These are phyloP conservation scores for Sebastes iracundus DNA, from an alignment of 2,797 vertebrate genomes.

Conservation along the genomic window DNA sequence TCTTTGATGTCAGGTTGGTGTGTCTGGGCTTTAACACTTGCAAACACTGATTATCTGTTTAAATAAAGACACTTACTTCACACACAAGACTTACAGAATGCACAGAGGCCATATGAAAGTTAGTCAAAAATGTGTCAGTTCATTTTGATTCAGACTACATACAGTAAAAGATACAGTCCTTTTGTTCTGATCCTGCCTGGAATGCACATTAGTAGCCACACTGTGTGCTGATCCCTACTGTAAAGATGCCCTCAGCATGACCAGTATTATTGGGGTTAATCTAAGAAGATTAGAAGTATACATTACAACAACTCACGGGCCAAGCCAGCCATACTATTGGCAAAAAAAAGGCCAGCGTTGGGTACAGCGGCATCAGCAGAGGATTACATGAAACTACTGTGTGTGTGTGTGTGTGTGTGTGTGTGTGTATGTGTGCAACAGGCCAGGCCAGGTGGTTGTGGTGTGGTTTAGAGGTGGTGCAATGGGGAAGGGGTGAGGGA, in stretches of 20 bases:
- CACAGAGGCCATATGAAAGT: background rate
- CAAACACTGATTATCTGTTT: background rate
- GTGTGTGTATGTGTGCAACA: background rate
- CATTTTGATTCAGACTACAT: background rate
- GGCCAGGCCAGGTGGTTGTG: conserved; percentile 11
- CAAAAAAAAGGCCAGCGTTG: conserved; percentile 44
- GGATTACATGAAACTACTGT: conserved; percentile 40
- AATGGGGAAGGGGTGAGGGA: background rate
- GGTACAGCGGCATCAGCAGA: conserved; percentile 10
- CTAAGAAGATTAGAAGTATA: conserved; percentile 68
- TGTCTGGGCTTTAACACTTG: background rate
- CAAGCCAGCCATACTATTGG: background rate
- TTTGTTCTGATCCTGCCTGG: conserved; percentile 13
- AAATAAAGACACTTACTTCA: background rate
- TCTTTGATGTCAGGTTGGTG: no score
- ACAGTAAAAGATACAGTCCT: background rate
- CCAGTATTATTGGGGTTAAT: conserved; percentile 68
- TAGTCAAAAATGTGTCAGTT: background rate
- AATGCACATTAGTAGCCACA: conserved; percentile 28
- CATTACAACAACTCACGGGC: conserved; percentile 56
- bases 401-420: background rate
- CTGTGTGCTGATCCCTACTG: conserved; percentile 27
- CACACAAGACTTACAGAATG: background rate
- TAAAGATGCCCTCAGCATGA: conserved; percentile 50
- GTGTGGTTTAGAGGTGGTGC: conserved; percentile 13